Evolutionary conservation across 2,888 invertebrate species (phyloP), one percentile per base, ranked within the genome.

Genomic region (Ptychoptera albimana): DNA sequence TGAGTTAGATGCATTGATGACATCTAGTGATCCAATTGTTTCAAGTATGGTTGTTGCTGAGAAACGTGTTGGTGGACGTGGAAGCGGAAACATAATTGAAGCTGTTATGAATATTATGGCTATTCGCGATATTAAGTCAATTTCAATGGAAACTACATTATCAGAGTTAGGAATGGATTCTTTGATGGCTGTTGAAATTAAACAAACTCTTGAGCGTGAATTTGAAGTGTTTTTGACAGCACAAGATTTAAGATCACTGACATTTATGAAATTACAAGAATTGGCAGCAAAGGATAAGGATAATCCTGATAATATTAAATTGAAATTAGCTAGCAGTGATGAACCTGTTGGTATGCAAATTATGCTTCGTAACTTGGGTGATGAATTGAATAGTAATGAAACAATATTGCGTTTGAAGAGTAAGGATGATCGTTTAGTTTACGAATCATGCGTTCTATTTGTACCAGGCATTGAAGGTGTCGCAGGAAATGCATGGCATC

Each of bases 131-230:
- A 60, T 76, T 56, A 84, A 79, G 63, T 74, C 74, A 0, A 73
- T 79, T 1, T 81, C 82, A 38, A 71, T 75, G 48, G 77, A 79
- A 55, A 73, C 79, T 1, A 77, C 81, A 0, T 68, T 97, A 2
- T 85, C 88, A 2, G 94, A 96, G 60, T 69, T 97, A 50, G 96
- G 96, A 32, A 85, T 97, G 79, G 94, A 97, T 67, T 94, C 94
- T 2, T 79, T 96, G 71, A 94, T 92, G 89, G 89, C 88, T 0
- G 88, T 93, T 0, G 94, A 97, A 66, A 89, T 97, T 52, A 93
- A 93, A 54, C 92, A 93, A 64, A 82, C 83, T 0, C 63, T 93
- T 2, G 92, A 93, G 61, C 71, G 89, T 53, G 87, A 91, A 59
- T 92, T 82, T 58, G 91, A 93, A 57, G 68, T 94, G 44, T 79